phyloP scores from a whole-genome alignment of 2,113 vertebrate species.

The Nesogale talazaci region DNA sequence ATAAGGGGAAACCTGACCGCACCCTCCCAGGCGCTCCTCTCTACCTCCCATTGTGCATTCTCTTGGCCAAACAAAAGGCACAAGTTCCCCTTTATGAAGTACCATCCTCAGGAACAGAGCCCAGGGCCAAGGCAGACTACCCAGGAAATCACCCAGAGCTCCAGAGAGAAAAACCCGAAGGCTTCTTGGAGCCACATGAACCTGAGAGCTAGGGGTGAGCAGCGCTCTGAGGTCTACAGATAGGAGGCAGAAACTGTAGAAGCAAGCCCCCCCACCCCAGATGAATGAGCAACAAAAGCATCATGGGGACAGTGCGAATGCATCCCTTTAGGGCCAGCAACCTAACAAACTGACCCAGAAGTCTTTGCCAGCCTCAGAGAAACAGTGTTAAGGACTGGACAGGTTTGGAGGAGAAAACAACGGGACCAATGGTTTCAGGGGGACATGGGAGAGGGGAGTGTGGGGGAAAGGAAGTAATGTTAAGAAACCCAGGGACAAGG shows the following conservation, averaged over 20 bases:
- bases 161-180: conserved; percentile 30
- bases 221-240: background rate
- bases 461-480: too few relatives aligned
- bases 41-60: too few relatives aligned
- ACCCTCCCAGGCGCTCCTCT: background rate
- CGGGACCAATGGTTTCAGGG: too few relatives aligned
- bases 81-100: conserved; percentile 12
- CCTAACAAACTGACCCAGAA: background rate
- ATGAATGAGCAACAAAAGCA: background rate
- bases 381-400: background rate
- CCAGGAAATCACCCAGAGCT: background rate
- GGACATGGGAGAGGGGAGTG: too few relatives aligned
- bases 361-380: background rate
- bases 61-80: too few relatives aligned
- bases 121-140: background rate
- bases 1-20: background rate
- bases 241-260: conserved; percentile 19
- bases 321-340: background rate
- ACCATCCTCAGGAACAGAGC: background rate
- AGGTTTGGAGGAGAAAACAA: background rate
- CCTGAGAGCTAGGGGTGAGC: background rate
- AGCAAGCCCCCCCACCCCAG: background rate
- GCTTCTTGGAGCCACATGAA: background rate
- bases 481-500: too few relatives aligned
- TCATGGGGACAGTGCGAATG: background rate